Conservation (phyloP, 2,113 vertebrate genomes). For the Galbula dea region DNA sequence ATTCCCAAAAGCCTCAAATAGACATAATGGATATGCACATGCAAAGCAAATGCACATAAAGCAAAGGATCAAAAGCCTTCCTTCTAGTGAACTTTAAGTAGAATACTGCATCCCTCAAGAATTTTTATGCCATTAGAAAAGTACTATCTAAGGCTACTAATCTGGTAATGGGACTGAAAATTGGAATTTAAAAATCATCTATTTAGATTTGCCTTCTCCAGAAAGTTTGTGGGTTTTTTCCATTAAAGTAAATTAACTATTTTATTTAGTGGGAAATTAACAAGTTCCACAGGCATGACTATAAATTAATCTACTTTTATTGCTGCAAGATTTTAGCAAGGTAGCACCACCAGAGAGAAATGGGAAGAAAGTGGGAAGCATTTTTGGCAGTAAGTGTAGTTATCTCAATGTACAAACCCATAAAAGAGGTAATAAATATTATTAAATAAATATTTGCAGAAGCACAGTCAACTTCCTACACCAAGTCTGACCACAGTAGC, state of each 20-base stretch:
- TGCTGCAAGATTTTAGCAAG: not conserved
- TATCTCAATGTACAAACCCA: not conserved
- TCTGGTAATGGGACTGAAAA: not conserved
- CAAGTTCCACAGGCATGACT: not conserved
- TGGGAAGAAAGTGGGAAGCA: not conserved
- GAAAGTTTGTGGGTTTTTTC: not conserved
- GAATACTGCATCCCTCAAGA: not conserved
- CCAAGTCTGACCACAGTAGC: not conserved
- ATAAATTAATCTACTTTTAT: not conserved
- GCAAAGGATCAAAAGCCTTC: not conserved
- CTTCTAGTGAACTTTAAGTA: not conserved
- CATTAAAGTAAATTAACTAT: not conserved
- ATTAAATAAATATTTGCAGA: too few relatives aligned
- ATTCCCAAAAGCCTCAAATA: not conserved
- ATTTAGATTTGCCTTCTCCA: not conserved
- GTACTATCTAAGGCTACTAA: not conserved
- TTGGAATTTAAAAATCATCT: not conserved
- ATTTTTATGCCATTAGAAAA: not conserved
- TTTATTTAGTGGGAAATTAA: not conserved
- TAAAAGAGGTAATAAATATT: not conserved
- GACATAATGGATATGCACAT: not conserved
- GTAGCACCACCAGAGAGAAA: not conserved
- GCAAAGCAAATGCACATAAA: too few relatives aligned
- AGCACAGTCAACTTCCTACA: not conserved
- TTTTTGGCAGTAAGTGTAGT: not conserved